Base-by-base conservation (phyloP, 2,797 vertebrate genomes). In the Zalophus californianus region DNA sequence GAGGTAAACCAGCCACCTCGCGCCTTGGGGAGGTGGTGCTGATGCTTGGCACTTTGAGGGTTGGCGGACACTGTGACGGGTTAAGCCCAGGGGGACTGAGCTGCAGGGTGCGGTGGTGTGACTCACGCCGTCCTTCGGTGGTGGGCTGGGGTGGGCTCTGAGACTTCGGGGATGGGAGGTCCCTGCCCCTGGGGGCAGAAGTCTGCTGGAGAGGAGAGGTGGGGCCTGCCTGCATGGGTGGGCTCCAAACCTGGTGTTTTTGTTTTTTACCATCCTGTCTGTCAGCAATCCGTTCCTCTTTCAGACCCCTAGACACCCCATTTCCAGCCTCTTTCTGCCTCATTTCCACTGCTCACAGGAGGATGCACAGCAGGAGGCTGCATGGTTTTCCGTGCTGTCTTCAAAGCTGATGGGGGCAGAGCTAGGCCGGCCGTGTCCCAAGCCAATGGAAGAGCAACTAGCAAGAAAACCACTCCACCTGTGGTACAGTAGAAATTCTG, bases 101-200 rank as follows among this genome's bases (percentile, higher is more conserved):
- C 60, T 4, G 0, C 27, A 27, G 35, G 21, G 62, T 27, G 20
- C n/a, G 0, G 1, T 9, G 14, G 8, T 0, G 0, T 50, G 56
- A 54, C 50, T 62, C 52, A 3, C 32, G 32, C 32, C 50, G 32
- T 68, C 66, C 66, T 52, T 23, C 54, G 88, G 48, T 84, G 62
- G 54, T 18, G 14, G 52, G 20, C 10, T 1, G 1, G n/a, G 48
- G 20, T 3, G n/a, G 11, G 35, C 23, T 56, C 90, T 15, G 66
- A 27, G 14, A 7, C 50, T 70, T 72, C 10, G 21, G 2, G 2
- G 14, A 0, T 1, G 18, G 32, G 77, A 21, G 12, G 25, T 35
- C 52, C 7, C 9, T 52, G 62, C 16, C 56, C 35, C 15, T 3
- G 3, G 38, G 2, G 15, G 27, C 29, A 1, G 50, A 44, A 27